Conservation (phyloP, 2,888 invertebrate species). For the Metallyticus violacea region DNA sequence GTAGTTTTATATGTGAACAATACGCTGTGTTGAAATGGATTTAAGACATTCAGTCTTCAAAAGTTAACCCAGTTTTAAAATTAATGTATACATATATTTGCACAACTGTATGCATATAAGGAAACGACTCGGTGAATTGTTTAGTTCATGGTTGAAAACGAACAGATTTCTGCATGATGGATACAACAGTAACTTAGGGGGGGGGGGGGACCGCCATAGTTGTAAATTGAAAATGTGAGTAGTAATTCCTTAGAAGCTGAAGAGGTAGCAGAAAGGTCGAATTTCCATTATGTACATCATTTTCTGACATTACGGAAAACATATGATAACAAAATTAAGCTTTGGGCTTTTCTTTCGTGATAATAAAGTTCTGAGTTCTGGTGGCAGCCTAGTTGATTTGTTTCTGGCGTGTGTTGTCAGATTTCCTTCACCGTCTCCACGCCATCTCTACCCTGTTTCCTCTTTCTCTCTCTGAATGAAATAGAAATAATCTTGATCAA, state of each 20-base stretch:
- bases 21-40: too few relatives aligned
- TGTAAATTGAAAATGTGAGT: neutral
- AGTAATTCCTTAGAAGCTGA: neutral
- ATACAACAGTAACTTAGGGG: too few relatives aligned
- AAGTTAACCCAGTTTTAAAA: too few relatives aligned
- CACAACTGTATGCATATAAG: too few relatives aligned
- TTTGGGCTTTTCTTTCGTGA: neutral
- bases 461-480: neutral
- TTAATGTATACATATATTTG: too few relatives aligned
- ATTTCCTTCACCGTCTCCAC: neutral
- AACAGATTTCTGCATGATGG: too few relatives aligned
- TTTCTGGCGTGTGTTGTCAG: neutral
- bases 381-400: neutral
- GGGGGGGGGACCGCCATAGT: too few relatives aligned
- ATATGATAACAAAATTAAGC: neutral
- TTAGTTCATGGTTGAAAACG: too few relatives aligned
- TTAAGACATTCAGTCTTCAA: too few relatives aligned
- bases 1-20: too few relatives aligned
- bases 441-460: neutral
- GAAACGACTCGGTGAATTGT: too few relatives aligned
- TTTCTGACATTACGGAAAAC: neutral
- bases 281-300: neutral
- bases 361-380: neutral
- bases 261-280: neutral
- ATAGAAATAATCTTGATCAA: neutral